These are phyloP conservation scores for Neosilurus hyrtlii DNA, from an alignment of 2,797 vertebrate species.

Conservation along the genomic window DNA sequence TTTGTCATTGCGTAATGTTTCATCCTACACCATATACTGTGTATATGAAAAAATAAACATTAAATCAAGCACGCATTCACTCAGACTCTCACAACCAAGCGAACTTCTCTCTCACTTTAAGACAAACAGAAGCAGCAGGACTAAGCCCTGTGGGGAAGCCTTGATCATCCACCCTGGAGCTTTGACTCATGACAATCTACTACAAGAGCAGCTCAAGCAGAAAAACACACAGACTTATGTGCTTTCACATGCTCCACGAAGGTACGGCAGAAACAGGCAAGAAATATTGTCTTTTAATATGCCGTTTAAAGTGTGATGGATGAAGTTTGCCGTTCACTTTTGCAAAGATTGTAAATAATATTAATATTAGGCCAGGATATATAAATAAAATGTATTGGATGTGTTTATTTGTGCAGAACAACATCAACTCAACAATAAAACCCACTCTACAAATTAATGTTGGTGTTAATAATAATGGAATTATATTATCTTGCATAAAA, in stretches of 20 bases:
- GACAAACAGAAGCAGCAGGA: conserved; percentile 65
- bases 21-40: background rate
- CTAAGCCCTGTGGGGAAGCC: conserved; percentile 59
- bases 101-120: conserved; percentile 56
- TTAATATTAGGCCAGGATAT: background rate
- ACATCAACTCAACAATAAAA: no score
- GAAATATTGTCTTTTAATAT: background rate
- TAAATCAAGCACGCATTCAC: background rate
- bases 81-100: background rate
- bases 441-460: background rate
- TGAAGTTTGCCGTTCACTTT: background rate
- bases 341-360: background rate
- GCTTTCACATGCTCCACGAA: background rate
- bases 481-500: no score
- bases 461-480: no score
- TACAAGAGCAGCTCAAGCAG: conserved; percentile 15
- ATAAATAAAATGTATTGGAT: background rate
- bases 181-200: conserved; percentile 66
- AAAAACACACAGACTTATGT: background rate
- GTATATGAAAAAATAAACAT: background rate
- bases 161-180: conserved; percentile 54
- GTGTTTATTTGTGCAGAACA: background rate
- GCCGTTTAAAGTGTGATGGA: background rate
- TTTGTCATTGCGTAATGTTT: background rate
- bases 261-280: background rate